Conservation (phyloP, 1,140 invertebrate genomes). For the Eubasilissa regina region DNA sequence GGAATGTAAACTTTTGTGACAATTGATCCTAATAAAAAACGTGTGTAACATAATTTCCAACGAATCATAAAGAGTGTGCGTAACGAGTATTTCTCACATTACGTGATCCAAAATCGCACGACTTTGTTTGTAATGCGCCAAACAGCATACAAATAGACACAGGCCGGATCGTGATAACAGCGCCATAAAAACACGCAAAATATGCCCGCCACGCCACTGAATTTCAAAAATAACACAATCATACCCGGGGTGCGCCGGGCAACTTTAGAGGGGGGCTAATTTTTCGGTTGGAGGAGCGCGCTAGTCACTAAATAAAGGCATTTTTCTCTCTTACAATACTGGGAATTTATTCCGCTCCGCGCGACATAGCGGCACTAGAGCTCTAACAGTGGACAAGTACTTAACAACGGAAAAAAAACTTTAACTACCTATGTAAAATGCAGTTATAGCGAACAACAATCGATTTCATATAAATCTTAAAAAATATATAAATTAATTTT, state of each 20-base stretch:
- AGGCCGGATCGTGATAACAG: constrained; percentile 11
- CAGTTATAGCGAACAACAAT: no score
- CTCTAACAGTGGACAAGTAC: not conserved
- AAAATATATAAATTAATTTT: no score
- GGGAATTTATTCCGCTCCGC: constrained; percentile 22
- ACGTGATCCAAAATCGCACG: constrained; percentile 4
- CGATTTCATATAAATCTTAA: no score
- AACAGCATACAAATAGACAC: constrained; percentile 14
- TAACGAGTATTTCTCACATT: constrained; percentile 21
- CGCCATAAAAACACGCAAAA: constrained; percentile 40
- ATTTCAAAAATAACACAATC: constrained; percentile 48
- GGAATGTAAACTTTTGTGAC: no score
- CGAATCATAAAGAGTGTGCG: constrained; percentile 3
- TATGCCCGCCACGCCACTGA: constrained; percentile 34
- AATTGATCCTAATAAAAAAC: no score
- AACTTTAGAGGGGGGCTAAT: constrained; percentile 48
- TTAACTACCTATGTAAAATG: no score
- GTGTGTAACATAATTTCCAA: not conserved
- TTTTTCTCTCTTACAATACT: constrained; percentile 47
- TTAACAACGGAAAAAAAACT: not conserved
- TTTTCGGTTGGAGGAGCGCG: constrained; percentile 53
- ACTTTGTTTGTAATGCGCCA: constrained; percentile 2
- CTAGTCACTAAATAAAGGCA: constrained; percentile 57
- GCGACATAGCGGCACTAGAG: constrained; percentile 5
- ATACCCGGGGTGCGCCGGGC: not conserved